Base-by-base conservation (phyloP, 2,113 vertebrate species). In the Recurvirostra avosetta region DNA sequence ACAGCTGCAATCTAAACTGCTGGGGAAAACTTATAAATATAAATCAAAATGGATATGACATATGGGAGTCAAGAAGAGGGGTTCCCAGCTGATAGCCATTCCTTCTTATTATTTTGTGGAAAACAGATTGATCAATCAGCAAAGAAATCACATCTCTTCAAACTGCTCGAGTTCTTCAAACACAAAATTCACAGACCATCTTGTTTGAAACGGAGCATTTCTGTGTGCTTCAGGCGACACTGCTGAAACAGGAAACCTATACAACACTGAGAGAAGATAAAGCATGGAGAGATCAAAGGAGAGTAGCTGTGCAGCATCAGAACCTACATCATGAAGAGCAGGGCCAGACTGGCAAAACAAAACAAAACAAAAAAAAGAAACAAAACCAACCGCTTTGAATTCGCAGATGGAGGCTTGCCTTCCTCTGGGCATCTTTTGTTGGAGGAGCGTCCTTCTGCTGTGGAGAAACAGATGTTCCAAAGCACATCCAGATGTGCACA, bases 401-500 rank as follows among this genome's bases (percentile, higher is more conserved):
- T 93, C 25, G 21, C 94, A 97, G 86, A 95, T 93, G 92, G 86
- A 95, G 73, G 75, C 70, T 62, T 90, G 78, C 70, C 86, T 96
- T 96, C 75, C 96, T 97, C 83, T 96, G 71, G 70, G 82, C 82
- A 90, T 95, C 90, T 96, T 96, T 61, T 94, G 88, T 32, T 90
- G 68, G n/a, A 86, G 89, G 55, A 93, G n/a, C 6, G 4, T 22
- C 83, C 72, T 92, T 95, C 79, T 90, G 78, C 45, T 88, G 20
- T 3, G 0, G 36, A 94, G 77, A 88, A 95, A 72, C 62, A 87
- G 62, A 67, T 32, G 10, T 84, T 52, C 63, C 67, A 96, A 96
- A 97, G 94, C 80, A 91, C 76, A 97, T 91, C 96, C 98, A 98
- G 97, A 98, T 97, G 98, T 89, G 95, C 92, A 93, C 73, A 73